Conservation (phyloP, 2,888 invertebrate genomes). For the Hydropsyche betteni region DNA sequence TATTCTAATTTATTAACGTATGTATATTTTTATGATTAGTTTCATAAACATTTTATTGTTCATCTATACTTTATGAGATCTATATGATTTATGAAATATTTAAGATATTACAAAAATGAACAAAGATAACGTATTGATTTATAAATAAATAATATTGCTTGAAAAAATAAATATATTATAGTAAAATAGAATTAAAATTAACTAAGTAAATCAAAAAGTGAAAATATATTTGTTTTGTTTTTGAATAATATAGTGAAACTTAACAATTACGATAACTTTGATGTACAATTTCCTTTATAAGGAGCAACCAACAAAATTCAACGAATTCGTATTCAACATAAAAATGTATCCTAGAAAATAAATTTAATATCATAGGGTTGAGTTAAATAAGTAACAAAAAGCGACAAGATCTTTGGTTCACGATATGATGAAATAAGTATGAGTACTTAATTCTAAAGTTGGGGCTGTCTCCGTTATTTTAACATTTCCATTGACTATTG, state of each 20-base stretch:
- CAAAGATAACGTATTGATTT: not conserved
- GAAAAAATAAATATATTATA: slow-evolving; percentile 16
- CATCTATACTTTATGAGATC: slow-evolving; percentile 18
- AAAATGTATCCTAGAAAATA: slow-evolving; percentile 9
- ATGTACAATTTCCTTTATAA: slow-evolving; percentile 39
- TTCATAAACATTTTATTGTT: slow-evolving; percentile 1
- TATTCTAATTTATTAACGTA: no score
- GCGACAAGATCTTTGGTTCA: slow-evolving; percentile 50
- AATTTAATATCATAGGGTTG: slow-evolving; percentile 36
- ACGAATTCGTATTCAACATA: slow-evolving; percentile 38
- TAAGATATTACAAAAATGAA: not conserved
- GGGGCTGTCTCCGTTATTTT: not conserved
- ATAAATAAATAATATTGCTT: not conserved
- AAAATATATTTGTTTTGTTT: not conserved
- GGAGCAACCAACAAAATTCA: slow-evolving; percentile 40
- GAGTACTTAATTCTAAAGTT: not conserved
- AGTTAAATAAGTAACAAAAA: slow-evolving; percentile 40
- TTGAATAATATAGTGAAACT: slow-evolving; percentile 23
- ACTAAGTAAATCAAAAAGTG: not conserved
- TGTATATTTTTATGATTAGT: no score
- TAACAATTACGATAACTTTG: not conserved
- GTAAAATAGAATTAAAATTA: not conserved
- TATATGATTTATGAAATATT: slow-evolving; percentile 7
- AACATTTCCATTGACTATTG: slow-evolving; percentile 3
- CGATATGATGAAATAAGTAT: slow-evolving; percentile 11